These are phyloP conservation scores for Plagodis dolabraria DNA, from an alignment of 2,888 invertebrate genomes.

Conservation along the genomic window DNA sequence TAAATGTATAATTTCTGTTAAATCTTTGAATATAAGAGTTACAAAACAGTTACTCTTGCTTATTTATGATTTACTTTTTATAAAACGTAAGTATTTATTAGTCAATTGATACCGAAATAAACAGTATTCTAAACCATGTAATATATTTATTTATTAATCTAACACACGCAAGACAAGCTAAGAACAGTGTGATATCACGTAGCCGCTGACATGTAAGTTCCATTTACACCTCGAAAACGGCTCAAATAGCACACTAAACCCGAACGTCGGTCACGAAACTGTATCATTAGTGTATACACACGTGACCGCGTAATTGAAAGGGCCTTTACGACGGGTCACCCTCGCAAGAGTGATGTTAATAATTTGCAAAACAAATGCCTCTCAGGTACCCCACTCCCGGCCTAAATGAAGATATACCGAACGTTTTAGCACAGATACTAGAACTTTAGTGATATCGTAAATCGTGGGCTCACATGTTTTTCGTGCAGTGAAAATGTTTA, in stretches of 20 bases:
- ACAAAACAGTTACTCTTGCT: too few relatives aligned
- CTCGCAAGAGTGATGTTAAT: constrained; percentile 49
- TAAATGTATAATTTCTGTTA: too few relatives aligned
- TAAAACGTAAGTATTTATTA: too few relatives aligned
- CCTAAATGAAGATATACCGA: constrained; percentile 41
- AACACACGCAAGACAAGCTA: not conserved
- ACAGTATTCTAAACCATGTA: too few relatives aligned
- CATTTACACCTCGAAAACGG: constrained; percentile 67
- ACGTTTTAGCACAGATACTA: constrained; percentile 35
- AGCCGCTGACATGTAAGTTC: constrained; percentile 63
- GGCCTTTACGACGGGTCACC: constrained; percentile 44
- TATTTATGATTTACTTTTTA: too few relatives aligned
- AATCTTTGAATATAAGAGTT: too few relatives aligned
- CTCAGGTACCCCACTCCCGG: constrained; percentile 43
- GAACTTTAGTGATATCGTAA: constrained; percentile 38
- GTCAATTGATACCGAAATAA: too few relatives aligned
- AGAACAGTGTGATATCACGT: constrained; percentile 51
- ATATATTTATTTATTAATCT: too few relatives aligned
- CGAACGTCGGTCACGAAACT: constrained; percentile 61
- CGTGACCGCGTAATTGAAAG: constrained; percentile 64
- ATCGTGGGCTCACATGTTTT: constrained; percentile 41
- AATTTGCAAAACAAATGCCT: constrained; percentile 52
- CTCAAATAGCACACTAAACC: constrained; percentile 59
- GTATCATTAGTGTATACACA: constrained; percentile 65
- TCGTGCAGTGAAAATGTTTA: constrained; percentile 34